Conservation (phyloP, 2,888 invertebrate species). For the Brassicogethes aeneus region DNA sequence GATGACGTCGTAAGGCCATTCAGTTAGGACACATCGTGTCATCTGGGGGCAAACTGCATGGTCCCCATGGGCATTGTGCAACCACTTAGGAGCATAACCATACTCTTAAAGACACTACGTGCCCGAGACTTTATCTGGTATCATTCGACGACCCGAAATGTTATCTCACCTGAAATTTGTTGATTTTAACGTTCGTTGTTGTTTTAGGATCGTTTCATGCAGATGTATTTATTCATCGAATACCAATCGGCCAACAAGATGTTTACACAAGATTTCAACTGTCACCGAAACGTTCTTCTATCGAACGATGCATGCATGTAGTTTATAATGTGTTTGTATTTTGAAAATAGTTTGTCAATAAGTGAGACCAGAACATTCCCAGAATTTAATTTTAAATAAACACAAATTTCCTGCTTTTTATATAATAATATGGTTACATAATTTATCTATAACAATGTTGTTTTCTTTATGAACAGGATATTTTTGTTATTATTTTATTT, state of each 20-base stretch:
- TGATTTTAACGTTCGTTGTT: conserved; percentile 21
- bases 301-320: neutral
- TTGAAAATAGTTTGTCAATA: neutral
- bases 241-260: neutral
- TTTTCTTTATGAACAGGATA: no score
- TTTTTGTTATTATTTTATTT: no score
- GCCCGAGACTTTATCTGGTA: conserved; percentile 16
- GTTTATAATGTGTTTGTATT: neutral
- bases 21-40: neutral
- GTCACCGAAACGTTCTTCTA: no score
- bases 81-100: conserved; percentile 11
- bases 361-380: neutral
- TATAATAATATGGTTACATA: no score
- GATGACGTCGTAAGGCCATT: neutral
- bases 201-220: conserved; percentile 23
- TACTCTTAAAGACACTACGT: conserved; percentile 17
- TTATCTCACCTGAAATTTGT: conserved; percentile 26
- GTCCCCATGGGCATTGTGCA: conserved; percentile 11
- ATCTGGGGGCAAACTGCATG: neutral
- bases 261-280: neutral
- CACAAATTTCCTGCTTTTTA: neutral
- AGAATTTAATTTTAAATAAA: neutral
- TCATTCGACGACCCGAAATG: conserved; percentile 8
- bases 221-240: neutral
- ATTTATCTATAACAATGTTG: no score